These are phyloP conservation scores for Myotis pilosus DNA, from an alignment of 2,797 vertebrate species.

Conservation along the genomic window DNA sequence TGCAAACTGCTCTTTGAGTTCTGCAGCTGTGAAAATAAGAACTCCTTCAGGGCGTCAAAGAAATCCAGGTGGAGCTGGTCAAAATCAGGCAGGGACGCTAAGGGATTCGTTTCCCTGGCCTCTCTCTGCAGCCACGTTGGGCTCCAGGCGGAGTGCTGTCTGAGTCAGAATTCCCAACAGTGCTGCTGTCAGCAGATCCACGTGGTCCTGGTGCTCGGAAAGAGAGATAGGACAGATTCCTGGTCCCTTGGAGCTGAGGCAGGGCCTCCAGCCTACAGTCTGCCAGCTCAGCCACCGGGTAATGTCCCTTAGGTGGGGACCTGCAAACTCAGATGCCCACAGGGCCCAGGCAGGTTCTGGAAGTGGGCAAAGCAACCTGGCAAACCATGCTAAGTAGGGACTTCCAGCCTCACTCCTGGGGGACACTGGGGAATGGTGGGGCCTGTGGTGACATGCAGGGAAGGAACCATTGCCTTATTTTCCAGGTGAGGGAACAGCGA, in stretches of 20 bases:
- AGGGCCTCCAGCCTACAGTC: background rate
- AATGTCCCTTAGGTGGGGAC: background rate
- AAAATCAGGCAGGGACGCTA: slow-evolving; percentile 64
- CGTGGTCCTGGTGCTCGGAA: background rate
- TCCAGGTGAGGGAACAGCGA: background rate
- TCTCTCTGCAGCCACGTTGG: background rate
- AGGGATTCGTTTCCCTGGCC: slow-evolving; percentile 43
- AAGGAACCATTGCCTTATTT: background rate
- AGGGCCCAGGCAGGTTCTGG: background rate
- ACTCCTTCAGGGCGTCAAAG: slow-evolving; percentile 64
- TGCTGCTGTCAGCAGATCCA: background rate
- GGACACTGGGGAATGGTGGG: background rate
- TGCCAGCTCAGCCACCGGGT: background rate
- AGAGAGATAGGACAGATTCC: background rate
- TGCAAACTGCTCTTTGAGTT: slow-evolving; percentile 53
- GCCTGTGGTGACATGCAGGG: background rate
- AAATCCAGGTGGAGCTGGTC: slow-evolving; percentile 71
- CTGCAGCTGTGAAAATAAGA: slow-evolving; percentile 73
- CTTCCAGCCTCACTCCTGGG: background rate
- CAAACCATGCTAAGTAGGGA: background rate
- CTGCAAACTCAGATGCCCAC: background rate
- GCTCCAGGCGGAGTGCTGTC: background rate
- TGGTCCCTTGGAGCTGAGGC: background rate
- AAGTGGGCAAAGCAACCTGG: background rate
- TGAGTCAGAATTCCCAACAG: slow-evolving; percentile 33